A percentile compares a stretch with the other conserved stretches of the same genome.
phyloP scores from a whole-genome alignment of 2,113 vertebrate genomes.

The Tetrao urogallus region DNA sequence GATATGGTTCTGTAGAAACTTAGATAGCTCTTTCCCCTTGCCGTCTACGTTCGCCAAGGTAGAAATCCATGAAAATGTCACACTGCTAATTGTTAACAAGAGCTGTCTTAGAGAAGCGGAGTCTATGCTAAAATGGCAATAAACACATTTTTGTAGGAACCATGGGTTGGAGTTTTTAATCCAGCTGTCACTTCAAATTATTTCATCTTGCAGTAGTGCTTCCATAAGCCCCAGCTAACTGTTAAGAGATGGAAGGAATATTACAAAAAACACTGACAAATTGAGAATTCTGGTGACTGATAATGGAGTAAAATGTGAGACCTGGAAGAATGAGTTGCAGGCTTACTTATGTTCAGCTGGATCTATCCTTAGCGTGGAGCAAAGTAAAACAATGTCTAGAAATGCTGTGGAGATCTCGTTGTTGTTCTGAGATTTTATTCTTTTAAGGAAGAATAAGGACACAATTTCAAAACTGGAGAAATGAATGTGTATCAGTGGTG shows the following conservation, averaged over 20 bases:
- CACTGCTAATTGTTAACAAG: background rate
- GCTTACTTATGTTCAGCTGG: background rate
- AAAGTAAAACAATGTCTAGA: background rate
- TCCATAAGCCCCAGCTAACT: background rate
- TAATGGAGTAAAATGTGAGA: background rate
- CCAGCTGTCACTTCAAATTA: background rate
- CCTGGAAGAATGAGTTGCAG: background rate
- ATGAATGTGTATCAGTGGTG: background rate
- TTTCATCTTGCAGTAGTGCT: background rate
- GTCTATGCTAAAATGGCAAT: background rate
- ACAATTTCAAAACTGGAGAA: background rate
- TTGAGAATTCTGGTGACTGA: background rate
- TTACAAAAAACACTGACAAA: background rate
- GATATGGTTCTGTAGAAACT: background rate
- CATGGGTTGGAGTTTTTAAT: background rate
- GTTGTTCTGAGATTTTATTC: background rate
- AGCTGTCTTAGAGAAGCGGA: background rate
- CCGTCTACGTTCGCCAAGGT: background rate
- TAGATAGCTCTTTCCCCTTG: background rate
- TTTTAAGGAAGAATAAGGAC: background rate
- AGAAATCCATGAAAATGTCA: background rate
- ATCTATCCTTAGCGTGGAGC: background rate
- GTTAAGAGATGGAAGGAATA: background rate
- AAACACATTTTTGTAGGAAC: background rate
- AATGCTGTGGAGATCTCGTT: background rate